phyloP scores from a whole-genome alignment of 2,113 vertebrate species.

The Thalassoma bifasciatum region DNA sequence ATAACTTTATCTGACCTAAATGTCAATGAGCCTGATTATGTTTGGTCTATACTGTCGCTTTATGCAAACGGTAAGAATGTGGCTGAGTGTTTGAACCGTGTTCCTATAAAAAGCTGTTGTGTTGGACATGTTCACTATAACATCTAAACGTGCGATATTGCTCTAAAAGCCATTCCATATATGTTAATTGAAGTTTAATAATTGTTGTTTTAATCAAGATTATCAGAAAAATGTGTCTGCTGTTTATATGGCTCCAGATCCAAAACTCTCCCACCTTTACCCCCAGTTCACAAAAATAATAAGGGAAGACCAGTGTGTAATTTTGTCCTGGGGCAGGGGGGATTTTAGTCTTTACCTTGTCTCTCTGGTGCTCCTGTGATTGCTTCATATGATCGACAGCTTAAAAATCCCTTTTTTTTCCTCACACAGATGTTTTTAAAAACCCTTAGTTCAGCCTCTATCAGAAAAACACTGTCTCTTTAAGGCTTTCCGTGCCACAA shows the following conservation, averaged over 20 bases:
- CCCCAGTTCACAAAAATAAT: too few relatives aligned
- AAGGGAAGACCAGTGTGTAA: too few relatives aligned
- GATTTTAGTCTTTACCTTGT: background rate
- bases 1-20: background rate
- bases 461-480: too few relatives aligned
- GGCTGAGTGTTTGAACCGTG: background rate
- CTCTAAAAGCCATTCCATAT: constrained; percentile 19
- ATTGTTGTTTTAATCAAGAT: background rate
- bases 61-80: constrained; percentile 1
- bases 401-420: too few relatives aligned
- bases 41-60: background rate
- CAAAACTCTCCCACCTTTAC: constrained; percentile 48
- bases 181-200: constrained; percentile 1
- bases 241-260: constrained; percentile 10
- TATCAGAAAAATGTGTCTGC: background rate
- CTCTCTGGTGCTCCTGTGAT: background rate
- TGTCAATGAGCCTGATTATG: background rate
- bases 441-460: too few relatives aligned
- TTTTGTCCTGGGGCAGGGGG: too few relatives aligned
- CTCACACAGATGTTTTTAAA: too few relatives aligned
- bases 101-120: too few relatives aligned
- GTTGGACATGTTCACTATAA: too few relatives aligned
- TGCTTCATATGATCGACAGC: too few relatives aligned
- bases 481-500: too few relatives aligned
- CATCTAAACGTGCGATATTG: background rate